Conservation (phyloP, 2,888 invertebrate species). For the Pollenia griseotomentosa region DNA sequence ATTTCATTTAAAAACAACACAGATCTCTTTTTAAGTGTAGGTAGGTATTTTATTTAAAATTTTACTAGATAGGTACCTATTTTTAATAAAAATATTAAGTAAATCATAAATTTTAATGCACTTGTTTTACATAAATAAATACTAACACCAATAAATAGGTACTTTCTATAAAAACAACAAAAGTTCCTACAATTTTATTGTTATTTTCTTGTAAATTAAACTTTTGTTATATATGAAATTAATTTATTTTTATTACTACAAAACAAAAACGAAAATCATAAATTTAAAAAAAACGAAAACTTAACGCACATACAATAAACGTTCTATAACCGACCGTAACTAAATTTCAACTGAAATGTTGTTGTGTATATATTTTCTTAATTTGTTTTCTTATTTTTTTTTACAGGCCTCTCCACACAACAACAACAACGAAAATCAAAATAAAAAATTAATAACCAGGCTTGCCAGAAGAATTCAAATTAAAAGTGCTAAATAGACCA, state of each 20-base stretch:
- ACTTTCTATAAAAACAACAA: slow-evolving; percentile 20
- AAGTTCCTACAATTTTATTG: slow-evolving; percentile 34
- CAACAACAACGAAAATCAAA: slow-evolving; percentile 36
- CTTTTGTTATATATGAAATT: slow-evolving; percentile 9
- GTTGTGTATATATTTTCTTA: slow-evolving; percentile 48
- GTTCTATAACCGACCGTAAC: slow-evolving; percentile 71
- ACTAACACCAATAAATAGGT: not conserved
- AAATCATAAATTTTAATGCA: slow-evolving; percentile 24
- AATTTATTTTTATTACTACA: slow-evolving; percentile 21
- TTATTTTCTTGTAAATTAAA: slow-evolving; percentile 22
- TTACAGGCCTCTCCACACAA: slow-evolving; percentile 58
- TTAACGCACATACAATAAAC: slow-evolving; percentile 55
- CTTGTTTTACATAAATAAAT: not conserved
- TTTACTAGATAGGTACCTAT: not conserved
- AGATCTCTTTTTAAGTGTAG: not conserved
- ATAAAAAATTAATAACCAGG: too few relatives aligned
- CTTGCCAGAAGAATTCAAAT: too few relatives aligned
- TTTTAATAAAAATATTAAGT: slow-evolving; percentile 23
- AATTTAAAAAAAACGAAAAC: slow-evolving; percentile 42
- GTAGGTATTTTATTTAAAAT: too few relatives aligned
- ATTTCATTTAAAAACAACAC: not conserved
- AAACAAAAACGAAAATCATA: slow-evolving; percentile 21
- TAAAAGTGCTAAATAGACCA: too few relatives aligned
- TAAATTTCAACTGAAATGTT: slow-evolving; percentile 74
- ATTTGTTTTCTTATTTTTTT: slow-evolving; percentile 45